Conservation (phyloP, 2,888 invertebrate genomes). For the Xestia xanthographa region DNA sequence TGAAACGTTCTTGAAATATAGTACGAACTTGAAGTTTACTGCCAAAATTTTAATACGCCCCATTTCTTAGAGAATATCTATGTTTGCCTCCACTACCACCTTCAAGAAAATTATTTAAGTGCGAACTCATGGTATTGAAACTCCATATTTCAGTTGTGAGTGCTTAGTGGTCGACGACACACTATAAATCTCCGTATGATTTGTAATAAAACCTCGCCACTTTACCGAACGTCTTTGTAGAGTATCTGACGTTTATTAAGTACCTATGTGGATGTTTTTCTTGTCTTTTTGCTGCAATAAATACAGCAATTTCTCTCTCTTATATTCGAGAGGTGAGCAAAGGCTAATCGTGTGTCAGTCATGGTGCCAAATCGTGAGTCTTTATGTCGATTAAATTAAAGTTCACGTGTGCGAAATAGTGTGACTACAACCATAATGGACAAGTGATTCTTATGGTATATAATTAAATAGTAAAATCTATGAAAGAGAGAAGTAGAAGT, state of each 20-base stretch:
- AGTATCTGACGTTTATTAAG: constrained; percentile 59
- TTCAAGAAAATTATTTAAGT: constrained; percentile 54
- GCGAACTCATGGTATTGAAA: constrained; percentile 68
- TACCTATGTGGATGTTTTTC: constrained; percentile 53
- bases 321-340: constrained; percentile 57
- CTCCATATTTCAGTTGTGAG: constrained; percentile 74
- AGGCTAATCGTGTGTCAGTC: constrained; percentile 62
- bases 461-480: neutral
- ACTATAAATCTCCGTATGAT: constrained; percentile 79
- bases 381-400: constrained; percentile 37
- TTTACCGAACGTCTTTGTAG: constrained; percentile 65
- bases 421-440: neutral
- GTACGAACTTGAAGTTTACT: constrained; percentile 29
- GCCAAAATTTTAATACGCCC: constrained; percentile 30
- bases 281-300: constrained; percentile 53
- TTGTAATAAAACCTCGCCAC: constrained; percentile 77
- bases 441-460: neutral
- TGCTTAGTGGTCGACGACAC: constrained; percentile 74
- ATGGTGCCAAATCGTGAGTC: constrained; percentile 54
- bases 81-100: constrained; percentile 8
- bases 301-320: constrained; percentile 56
- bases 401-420: neutral
- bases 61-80: constrained; percentile 18
- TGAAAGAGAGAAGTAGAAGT: neutral
- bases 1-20: constrained; percentile 33